Base-by-base conservation (phyloP, 1,140 invertebrate genomes). In the Akabosia matsudoensis region DNA sequence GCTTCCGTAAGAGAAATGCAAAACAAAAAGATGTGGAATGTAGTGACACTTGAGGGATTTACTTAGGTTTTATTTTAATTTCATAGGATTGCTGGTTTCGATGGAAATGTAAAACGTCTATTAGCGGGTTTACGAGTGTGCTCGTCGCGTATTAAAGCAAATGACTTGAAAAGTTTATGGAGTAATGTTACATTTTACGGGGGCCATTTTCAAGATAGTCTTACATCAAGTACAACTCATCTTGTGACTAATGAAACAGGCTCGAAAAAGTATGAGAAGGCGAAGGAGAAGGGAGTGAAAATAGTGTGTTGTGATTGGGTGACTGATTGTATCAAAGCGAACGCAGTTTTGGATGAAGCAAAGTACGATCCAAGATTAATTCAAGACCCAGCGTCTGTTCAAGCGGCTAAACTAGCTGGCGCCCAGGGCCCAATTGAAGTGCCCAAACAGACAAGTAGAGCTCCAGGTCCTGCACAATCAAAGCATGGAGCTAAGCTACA, bases 1-100 rank as follows among this genome's bases (percentile, higher is more conserved):
- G 76, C 83, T 93, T 74, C 90, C 90, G 89, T 91, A 91, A 79
- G 77, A 10, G 7, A 22, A 28, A 13, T 64, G 4, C 7, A 22
- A 28, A 24, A 64, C n/a, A 64, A 22, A 45, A 64, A 13, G n/a
- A 24, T 64, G 28, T 64, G 56, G 56, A 24, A 28, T 4, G 24
- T 24, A 64, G 7, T 7, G 7, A 64, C 28, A 64, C 45, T 64
- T 64, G 56, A 45, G 7, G 7, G 37, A n/a, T n/a, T 45, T 45
- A 45, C 18, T 45, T 45, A 45, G 7, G 37, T 45, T 45, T 7
- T 10, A 45, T 45, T 45, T 45, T n/a, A n/a, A n/a, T n/a, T n/a
- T n/a, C n/a, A n/a, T n/a, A n/a, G n/a, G n/a, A n/a, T n/a, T n/a
- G n/a, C n/a, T n/a, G n/a, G n/a, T n/a, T n/a, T n/a, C n/a, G n/a